These are phyloP conservation scores for Ptyas mucosa DNA, from an alignment of 2,113 vertebrate genomes.

Conservation along the genomic window DNA sequence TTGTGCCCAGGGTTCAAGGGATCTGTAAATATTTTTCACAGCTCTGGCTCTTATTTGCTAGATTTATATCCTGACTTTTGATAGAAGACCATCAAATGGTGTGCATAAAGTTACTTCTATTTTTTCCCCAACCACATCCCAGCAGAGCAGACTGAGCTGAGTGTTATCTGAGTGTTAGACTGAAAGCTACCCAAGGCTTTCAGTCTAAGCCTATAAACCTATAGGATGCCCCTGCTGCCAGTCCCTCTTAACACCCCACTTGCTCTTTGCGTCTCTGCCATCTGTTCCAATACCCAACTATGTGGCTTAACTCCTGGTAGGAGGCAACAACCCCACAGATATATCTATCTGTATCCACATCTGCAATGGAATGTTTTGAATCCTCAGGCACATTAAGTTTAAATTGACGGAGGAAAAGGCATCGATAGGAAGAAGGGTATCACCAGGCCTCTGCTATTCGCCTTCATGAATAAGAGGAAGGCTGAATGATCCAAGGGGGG, in stretches of 20 bases:
- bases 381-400: not conserved
- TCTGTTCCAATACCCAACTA: not conserved
- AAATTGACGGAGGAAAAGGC: not conserved
- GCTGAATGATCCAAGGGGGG: not conserved
- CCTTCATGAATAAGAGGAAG: not conserved
- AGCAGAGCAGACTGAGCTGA: not conserved
- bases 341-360: not conserved
- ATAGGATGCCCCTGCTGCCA: not conserved
- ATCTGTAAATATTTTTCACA: no score
- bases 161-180: not conserved
- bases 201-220: not conserved
- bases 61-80: not conserved
- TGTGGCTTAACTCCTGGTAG: not conserved
- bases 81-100: not conserved
- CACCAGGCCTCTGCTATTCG: not conserved
- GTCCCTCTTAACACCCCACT: not conserved
- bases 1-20: no score
- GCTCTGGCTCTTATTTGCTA: not conserved
- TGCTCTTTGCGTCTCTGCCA: not conserved
- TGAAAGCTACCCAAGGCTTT: not conserved
- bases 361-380: not conserved
- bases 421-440: not conserved
- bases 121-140: not conserved
- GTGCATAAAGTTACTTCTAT: not conserved
- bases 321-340: not conserved